Base-by-base conservation (phyloP, 1,140 invertebrate species). In the Acyrthosiphon pisum region DNA sequence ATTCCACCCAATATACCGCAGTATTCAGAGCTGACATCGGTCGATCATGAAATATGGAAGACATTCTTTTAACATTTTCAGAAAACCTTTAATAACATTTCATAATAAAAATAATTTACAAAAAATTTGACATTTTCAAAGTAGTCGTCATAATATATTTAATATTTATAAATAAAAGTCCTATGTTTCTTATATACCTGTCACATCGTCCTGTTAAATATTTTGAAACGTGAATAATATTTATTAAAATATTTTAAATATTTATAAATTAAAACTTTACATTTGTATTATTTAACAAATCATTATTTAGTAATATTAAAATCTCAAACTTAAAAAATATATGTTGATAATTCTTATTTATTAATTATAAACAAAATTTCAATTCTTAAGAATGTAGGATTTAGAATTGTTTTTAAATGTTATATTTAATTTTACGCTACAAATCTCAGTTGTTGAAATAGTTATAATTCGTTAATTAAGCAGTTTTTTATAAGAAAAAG, bases 1-100 rank as follows among this genome's bases (percentile, higher is more conserved):
- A 96, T 94, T 97, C 96, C 6, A 96, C 96, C 96, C 96, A 97
- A 94, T 95, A 96, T 68, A 97, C 94, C 6, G 96, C 96, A 37
- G 95, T 96, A 23, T 96, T 95, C 56, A 96, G 94, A 0, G 96
- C 95, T 37, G 94, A 89, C 83, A 94, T 41, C 22, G 94, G 93
- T 44, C 94, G 81, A 60, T 94, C 94, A 18, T 50, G 90, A 83
- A 93, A 94, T 60, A 94, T 50, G n/a, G 81, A 60, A 1, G 94
- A 93, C 76, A 94, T 18, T 30, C 76, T 89, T 44, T 68, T 91
- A 44, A 56, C 93, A 91, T 93, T 94, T 89, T 89, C n/a, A 26
- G 87, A 89, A 50, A 37, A 89, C 50, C 87, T 89, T 88, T 50
- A 88, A 37, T 2, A 89, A 89, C 35, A 84, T 50, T 87, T 48